These are phyloP conservation scores for Drosophila seguyi DNA, from an alignment of 1,140 invertebrate genomes.

Conservation along the genomic window DNA sequence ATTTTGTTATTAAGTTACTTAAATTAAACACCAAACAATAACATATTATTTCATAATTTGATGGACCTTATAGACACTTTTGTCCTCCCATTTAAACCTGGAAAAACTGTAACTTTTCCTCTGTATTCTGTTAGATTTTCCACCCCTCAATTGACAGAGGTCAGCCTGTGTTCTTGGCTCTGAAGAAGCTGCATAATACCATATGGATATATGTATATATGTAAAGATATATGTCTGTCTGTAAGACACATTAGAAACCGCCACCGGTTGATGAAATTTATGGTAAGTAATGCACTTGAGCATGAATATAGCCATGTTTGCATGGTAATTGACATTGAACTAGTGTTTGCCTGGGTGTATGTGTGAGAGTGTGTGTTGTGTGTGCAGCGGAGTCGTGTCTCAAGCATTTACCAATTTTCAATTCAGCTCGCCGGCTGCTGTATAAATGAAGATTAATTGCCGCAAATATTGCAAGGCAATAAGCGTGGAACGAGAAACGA, in stretches of 20 bases:
- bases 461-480: slow-evolving; percentile 54
- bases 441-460: slow-evolving; percentile 62
- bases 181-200: slow-evolving; percentile 3
- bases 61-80: too few species aligned
- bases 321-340: slow-evolving; percentile 77
- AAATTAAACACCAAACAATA: too few species aligned
- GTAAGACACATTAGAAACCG: slow-evolving; percentile 2
- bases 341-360: slow-evolving; percentile 25
- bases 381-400: slow-evolving; percentile 44
- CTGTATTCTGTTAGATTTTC: not conserved
- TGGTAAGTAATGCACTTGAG: slow-evolving; percentile 68
- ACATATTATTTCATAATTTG: too few species aligned
- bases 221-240: not conserved
- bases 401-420: slow-evolving; percentile 46
- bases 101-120: not conserved
- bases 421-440: slow-evolving; percentile 25
- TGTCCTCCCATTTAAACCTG: not conserved
- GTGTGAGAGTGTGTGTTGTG: not conserved
- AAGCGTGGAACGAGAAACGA: slow-evolving; percentile 15
- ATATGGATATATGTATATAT: not conserved
- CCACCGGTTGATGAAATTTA: slow-evolving; percentile 46
- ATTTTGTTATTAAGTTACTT: too few species aligned
- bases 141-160: slow-evolving; percentile 27
- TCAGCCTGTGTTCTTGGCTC: slow-evolving; percentile 46
- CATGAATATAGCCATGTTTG: slow-evolving; percentile 53